Evolutionary conservation across 92 coral and sea anemone genomes (phyloP).

Genomic region (Zoanthus solanderi): DNA sequence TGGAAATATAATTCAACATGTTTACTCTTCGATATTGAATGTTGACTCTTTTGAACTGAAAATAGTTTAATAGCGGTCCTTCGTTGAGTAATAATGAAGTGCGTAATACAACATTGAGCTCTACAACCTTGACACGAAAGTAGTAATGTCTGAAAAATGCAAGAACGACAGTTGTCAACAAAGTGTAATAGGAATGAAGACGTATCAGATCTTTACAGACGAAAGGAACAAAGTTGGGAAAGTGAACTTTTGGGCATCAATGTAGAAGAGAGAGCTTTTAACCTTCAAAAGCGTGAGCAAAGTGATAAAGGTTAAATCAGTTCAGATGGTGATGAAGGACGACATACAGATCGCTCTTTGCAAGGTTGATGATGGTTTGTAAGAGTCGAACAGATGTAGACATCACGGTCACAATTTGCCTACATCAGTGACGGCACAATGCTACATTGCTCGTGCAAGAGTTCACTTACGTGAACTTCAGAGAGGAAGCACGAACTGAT

Average conservation of each 20-base stretch:
- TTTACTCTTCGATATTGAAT: too few species aligned
- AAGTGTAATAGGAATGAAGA: background rate
- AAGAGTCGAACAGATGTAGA: conserved; percentile 44
- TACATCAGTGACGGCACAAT: conserved; percentile 68
- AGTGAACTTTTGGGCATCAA: background rate
- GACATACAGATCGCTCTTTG: conserved; percentile 39
- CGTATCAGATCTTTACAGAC: background rate
- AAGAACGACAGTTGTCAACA: background rate
- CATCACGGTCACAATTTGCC: conserved; percentile 57
- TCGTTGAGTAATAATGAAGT: too few species aligned
- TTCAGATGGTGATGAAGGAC: conserved; percentile 49
- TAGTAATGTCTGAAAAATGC: background rate
- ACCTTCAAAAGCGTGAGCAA: conserved; percentile 64
- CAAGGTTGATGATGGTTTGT: conserved; percentile 63
- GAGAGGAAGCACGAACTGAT: background rate
- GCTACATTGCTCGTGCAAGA: conserved; percentile 65
- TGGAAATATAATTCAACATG: too few species aligned
- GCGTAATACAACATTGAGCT: background rate
- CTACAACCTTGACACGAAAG: conserved; percentile 7
- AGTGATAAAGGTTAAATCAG: conserved; percentile 51
- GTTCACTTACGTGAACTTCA: conserved; percentile 52
- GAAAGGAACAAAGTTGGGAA: conserved; percentile 11
- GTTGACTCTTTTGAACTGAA: too few species aligned
- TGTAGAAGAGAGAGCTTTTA: conserved; percentile 65
- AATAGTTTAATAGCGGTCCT: too few species aligned